These are phyloP conservation scores for Mycetomoellerius zeteki DNA, from an alignment of 1,140 invertebrate genomes.

Conservation along the genomic window DNA sequence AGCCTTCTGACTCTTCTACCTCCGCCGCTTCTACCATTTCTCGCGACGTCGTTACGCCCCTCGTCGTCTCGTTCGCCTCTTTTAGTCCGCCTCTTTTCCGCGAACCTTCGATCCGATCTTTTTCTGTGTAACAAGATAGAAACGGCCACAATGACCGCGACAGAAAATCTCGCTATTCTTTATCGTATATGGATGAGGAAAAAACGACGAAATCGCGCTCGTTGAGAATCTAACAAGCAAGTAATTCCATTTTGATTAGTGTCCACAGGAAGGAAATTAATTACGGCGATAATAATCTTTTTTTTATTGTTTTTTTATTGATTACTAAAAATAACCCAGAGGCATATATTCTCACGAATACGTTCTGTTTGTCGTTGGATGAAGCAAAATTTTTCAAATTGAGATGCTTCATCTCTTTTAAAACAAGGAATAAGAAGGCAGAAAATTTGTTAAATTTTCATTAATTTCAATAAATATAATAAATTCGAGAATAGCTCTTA, in stretches of 20 bases:
- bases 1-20: neutral
- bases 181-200: neutral
- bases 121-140: conserved; percentile 25
- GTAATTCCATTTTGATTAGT: conserved; percentile 24
- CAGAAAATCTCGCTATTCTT: conserved; percentile 35
- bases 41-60: conserved; percentile 60
- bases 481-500: neutral
- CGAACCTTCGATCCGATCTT: conserved; percentile 45
- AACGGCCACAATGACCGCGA: conserved; percentile 5
- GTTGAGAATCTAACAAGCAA: conserved; percentile 13
- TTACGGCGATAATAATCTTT: conserved; percentile 21
- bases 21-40: conserved; percentile 26
- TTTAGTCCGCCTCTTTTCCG: conserved; percentile 50
- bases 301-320: neutral
- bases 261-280: conserved; percentile 1
- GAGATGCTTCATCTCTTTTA: neutral
- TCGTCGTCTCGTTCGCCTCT: conserved; percentile 31
- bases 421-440: neutral
- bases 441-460: neutral
- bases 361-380: neutral
- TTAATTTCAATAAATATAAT: conserved; percentile 1
- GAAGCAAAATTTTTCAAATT: neutral
- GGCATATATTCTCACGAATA: neutral
- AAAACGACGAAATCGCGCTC: conserved; percentile 22
- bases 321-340: conserved; percentile 21